phyloP scores from a whole-genome alignment of 1,140 invertebrate species.

The Odontomachus brunneus region DNA sequence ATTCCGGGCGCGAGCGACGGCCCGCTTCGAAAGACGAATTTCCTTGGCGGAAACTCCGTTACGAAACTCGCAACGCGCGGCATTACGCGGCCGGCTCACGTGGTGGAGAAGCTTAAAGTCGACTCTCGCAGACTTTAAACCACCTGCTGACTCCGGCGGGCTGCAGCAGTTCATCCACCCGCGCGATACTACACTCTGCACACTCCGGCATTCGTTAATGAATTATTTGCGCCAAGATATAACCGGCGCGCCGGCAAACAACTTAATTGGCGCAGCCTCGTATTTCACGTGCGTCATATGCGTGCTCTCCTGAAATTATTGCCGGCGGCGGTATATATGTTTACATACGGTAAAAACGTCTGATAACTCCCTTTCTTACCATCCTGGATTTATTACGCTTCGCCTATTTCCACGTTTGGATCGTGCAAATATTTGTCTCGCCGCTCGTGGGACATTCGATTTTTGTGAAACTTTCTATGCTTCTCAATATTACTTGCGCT shows the following conservation, averaged over 20 bases:
- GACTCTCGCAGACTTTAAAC: slow-evolving; percentile 44
- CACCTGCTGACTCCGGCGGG: slow-evolving; percentile 47
- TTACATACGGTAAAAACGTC: too few relatives aligned
- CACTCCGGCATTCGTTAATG: slow-evolving; percentile 49
- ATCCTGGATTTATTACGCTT: too few relatives aligned
- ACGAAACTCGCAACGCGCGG: slow-evolving; percentile 16
- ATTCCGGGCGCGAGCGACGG: slow-evolving; percentile 9
- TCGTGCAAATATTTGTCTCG: too few relatives aligned
- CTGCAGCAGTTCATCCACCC: slow-evolving; percentile 30
- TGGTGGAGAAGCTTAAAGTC: slow-evolving; percentile 42
- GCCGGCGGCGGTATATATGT: neutral
- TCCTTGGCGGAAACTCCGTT: slow-evolving; percentile 23
- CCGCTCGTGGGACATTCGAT: too few relatives aligned
- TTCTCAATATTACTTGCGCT: too few relatives aligned
- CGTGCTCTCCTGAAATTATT: slow-evolving; percentile 42
- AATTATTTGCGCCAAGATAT: slow-evolving; percentile 56
- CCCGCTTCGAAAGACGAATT: slow-evolving; percentile 13
- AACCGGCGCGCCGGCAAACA: slow-evolving; percentile 43
- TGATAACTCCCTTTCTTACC: too few relatives aligned
- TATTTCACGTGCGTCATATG: slow-evolving; percentile 46
- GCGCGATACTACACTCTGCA: neutral
- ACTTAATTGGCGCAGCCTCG: slow-evolving; percentile 54
- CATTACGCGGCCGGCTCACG: slow-evolving; percentile 51
- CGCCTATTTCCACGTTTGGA: too few relatives aligned
- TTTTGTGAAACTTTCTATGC: too few relatives aligned